phyloP scores from a whole-genome alignment of 2,797 vertebrate genomes.

The Sebastes nivosus region DNA sequence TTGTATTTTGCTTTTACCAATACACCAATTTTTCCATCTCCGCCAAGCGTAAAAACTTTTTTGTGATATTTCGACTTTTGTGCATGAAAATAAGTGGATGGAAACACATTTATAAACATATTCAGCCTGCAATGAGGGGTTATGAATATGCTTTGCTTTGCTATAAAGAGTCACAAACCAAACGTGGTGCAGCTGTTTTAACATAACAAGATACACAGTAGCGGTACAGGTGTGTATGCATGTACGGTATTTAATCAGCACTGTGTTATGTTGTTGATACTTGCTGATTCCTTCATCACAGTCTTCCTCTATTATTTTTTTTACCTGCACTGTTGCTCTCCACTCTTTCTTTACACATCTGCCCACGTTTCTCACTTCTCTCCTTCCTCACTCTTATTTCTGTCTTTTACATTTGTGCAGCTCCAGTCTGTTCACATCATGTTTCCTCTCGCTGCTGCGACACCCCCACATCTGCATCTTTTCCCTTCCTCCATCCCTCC shows the following conservation, averaged over 20 bases:
- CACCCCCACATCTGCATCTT: slow-evolving; percentile 48
- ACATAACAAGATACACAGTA: background rate
- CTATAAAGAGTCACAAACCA: background rate
- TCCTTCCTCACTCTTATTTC: background rate
- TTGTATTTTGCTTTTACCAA: background rate
- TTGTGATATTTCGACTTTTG: background rate
- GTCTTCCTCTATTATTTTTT: background rate
- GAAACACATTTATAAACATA: background rate
- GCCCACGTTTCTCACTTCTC: slow-evolving; percentile 4
- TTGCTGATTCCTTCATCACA: background rate
- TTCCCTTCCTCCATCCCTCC: background rate
- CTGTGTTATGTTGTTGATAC: background rate
- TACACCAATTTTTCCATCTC: background rate
- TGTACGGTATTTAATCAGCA: background rate
- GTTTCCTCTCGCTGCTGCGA: slow-evolving; percentile 20
- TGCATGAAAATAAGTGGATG: background rate
- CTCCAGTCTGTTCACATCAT: slow-evolving; percentile 13
- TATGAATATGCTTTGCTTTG: background rate
- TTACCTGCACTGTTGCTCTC: background rate
- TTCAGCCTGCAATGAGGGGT: background rate
- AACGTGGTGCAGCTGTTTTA: background rate
- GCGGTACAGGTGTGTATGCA: background rate
- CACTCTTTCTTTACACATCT: slow-evolving; percentile 1
- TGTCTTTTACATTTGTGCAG: slow-evolving; percentile 3
- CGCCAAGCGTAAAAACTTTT: background rate